These are phyloP conservation scores for Anoura caudifer DNA, from an alignment of 2,113 vertebrate species.

Conservation along the genomic window DNA sequence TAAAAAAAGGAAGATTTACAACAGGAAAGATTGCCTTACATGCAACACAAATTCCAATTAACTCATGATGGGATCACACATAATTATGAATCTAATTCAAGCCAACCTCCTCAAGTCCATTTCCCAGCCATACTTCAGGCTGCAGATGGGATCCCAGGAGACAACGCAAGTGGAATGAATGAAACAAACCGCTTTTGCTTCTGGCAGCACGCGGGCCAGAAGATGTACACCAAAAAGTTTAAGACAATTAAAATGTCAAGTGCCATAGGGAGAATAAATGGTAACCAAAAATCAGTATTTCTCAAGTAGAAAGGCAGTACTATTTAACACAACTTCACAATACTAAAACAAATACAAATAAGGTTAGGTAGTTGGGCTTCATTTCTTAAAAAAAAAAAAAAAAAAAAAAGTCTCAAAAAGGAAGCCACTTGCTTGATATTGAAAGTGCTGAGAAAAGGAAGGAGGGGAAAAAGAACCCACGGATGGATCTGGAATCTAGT, in stretches of 20 bases:
- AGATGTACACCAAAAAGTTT: conserved; percentile 48
- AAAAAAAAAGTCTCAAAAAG: conserved; percentile 39
- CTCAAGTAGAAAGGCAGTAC: conserved; percentile 69
- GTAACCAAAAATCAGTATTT: conserved; percentile 55
- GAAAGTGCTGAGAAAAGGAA: conserved; percentile 69
- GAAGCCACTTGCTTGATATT: conserved; percentile 57
- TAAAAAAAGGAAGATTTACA: conserved; percentile 79
- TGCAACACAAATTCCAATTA: conserved; percentile 74
- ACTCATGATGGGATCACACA: conserved; percentile 70
- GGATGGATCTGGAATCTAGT: conserved; percentile 77
- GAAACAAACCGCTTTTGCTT: conserved; percentile 49
- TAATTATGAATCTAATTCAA: conserved; percentile 43
- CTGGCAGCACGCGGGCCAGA: conserved; percentile 62
- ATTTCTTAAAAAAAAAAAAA: background rate
- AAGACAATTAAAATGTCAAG: conserved; percentile 74
- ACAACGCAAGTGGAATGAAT: conserved; percentile 71
- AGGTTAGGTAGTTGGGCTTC: conserved; percentile 66
- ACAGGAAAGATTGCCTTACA: conserved; percentile 79
- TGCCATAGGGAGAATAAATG: conserved; percentile 70
- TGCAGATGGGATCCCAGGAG: conserved; percentile 58
- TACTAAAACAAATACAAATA: conserved; percentile 72
- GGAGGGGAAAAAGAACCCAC: conserved; percentile 38
- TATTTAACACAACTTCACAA: conserved; percentile 74
- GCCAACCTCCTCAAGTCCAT: conserved; percentile 61
- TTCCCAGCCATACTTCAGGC: conserved; percentile 46